Conservation (phyloP, 2,797 vertebrate genomes). For the Avahi laniger region DNA sequence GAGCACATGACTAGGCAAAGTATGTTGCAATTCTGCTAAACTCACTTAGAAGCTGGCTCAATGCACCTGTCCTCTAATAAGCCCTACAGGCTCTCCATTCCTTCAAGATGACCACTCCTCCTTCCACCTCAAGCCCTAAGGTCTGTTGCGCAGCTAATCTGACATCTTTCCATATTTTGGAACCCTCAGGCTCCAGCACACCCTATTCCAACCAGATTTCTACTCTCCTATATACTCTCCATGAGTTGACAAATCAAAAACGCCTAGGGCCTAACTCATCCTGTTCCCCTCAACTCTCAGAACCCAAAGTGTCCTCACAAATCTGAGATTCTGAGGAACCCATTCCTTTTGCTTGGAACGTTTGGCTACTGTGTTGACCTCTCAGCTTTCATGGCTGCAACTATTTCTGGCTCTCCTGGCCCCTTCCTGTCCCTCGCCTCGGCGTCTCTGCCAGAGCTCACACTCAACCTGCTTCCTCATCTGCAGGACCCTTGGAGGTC, state of each 20-base stretch:
- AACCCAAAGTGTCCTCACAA: neutral
- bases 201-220: neutral
- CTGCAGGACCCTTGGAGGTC: neutral
- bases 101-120: too few relatives aligned
- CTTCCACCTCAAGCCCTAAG: neutral
- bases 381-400: neutral
- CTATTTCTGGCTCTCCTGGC: neutral
- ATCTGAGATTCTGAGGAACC: neutral
- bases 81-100: neutral
- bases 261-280: conserved; percentile 29
- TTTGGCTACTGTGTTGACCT: neutral
- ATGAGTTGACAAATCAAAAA: conserved; percentile 25
- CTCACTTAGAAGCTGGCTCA: neutral
- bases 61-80: neutral
- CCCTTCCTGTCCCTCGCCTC: neutral
- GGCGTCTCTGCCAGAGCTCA: neutral
- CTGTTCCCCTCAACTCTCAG: neutral
- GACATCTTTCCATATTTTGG: neutral
- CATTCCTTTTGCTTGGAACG: neutral
- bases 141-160: neutral
- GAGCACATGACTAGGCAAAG: neutral
- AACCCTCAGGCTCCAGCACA: conserved; percentile 42
- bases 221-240: neutral
- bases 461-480: neutral
- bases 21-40: neutral